A percentile compares a stretch with the other conserved stretches of the same genome.
phyloP scores from a whole-genome alignment of 2,113 vertebrate genomes.

The Indicator indicator region DNA sequence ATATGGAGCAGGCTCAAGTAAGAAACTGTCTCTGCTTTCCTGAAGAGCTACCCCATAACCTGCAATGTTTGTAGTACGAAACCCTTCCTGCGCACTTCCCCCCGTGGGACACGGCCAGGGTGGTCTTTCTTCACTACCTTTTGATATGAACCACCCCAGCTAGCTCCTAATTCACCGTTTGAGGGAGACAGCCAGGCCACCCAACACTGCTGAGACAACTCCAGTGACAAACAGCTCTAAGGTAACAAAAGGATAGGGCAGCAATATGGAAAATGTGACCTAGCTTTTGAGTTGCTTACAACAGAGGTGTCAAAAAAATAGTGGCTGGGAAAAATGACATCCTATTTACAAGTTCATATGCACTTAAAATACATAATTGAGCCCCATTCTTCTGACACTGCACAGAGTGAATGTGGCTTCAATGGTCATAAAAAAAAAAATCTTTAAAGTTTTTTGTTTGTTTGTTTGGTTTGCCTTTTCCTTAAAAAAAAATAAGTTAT shows the following conservation, averaged over 20 bases:
- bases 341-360: conserved; percentile 50
- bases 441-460: not conserved
- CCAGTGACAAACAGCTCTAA: not conserved
- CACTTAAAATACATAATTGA: not conserved
- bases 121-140: not conserved
- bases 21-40: not conserved
- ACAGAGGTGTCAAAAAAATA: not conserved
- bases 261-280: not conserved
- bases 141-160: not conserved
- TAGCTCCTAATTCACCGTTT: not conserved
- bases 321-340: not conserved
- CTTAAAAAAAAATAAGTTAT: conserved; percentile 69
- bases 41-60: not conserved
- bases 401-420: not conserved
- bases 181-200: not conserved
- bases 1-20: not conserved
- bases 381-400: not conserved
- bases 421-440: not conserved
- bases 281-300: not conserved
- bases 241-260: not conserved
- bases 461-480: not conserved
- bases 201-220: not conserved
- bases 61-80: not conserved
- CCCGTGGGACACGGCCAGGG: not conserved
- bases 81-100: not conserved